These are phyloP conservation scores for Erinaceus europaeus DNA, from an alignment of 2,113 vertebrate genomes.

Conservation along the genomic window DNA sequence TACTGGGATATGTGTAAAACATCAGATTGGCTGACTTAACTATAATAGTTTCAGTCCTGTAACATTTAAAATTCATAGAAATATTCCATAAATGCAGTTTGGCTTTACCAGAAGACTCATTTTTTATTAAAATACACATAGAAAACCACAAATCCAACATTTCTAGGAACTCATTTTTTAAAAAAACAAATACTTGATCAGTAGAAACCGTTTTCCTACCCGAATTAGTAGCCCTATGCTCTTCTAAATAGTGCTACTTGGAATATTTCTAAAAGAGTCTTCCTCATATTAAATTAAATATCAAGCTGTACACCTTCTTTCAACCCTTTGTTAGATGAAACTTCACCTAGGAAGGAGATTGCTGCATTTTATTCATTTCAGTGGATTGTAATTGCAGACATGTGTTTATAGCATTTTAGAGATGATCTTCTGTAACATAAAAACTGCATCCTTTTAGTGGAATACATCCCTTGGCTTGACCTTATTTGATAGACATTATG, in stretches of 20 bases:
- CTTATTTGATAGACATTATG: not conserved
- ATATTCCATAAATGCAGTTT: slow-evolving; percentile 58
- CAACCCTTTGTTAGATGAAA: slow-evolving; percentile 39
- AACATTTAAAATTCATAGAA: slow-evolving; percentile 73
- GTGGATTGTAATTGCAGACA: slow-evolving; percentile 23
- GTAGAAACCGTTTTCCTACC: slow-evolving; percentile 14
- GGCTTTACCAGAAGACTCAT: slow-evolving; percentile 42
- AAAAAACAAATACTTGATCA: slow-evolving; percentile 12
- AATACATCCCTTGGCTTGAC: slow-evolving; percentile 31
- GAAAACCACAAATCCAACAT: slow-evolving; percentile 56
- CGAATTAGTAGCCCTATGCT: not conserved
- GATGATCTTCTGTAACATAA: not conserved
- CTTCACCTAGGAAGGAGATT: not conserved
- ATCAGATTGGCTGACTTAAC: slow-evolving; percentile 22
- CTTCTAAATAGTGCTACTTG: slow-evolving; percentile 51
- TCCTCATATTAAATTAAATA: slow-evolving; percentile 25
- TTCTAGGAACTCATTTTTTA: slow-evolving; percentile 59
- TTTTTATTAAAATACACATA: slow-evolving; percentile 68
- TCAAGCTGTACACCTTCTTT: slow-evolving; percentile 40
- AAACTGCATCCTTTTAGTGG: slow-evolving; percentile 6
- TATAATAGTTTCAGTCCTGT: slow-evolving; percentile 31
- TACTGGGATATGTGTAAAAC: slow-evolving; percentile 15
- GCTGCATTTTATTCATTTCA: slow-evolving; percentile 15
- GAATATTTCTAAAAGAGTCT: slow-evolving; percentile 28
- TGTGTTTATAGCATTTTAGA: not conserved